These are phyloP conservation scores for Cryptocephalus primarius DNA, from an alignment of 2,888 invertebrate species.

Conservation along the genomic window DNA sequence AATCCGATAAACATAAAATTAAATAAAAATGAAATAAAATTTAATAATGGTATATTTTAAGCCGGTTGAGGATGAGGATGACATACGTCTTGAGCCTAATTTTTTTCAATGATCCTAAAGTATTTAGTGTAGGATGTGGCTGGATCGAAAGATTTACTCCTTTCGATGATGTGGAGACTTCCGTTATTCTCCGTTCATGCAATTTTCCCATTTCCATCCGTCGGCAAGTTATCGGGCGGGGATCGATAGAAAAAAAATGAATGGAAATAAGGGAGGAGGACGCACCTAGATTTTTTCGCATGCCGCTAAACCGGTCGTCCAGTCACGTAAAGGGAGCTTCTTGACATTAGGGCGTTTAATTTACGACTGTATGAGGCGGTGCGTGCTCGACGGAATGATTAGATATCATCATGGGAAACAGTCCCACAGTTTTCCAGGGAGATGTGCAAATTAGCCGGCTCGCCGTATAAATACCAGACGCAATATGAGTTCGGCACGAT, in stretches of 20 bases:
- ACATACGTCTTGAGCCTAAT: too few relatives aligned
- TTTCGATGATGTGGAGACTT: not conserved
- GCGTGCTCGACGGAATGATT: slow-evolving; percentile 29
- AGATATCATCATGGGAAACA: slow-evolving; percentile 31
- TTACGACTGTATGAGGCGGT: slow-evolving; percentile 21
- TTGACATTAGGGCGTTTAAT: slow-evolving; percentile 21
- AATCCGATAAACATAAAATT: too few relatives aligned
- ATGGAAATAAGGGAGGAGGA: not conserved
- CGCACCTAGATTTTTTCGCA: not conserved
- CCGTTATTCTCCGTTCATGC: not conserved
- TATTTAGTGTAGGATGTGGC: too few relatives aligned
- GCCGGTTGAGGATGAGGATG: too few relatives aligned
- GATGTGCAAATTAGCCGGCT: slow-evolving; percentile 32
- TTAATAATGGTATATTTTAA: too few relatives aligned
- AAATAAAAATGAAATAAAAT: too few relatives aligned
- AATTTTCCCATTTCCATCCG: not conserved
- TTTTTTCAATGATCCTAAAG: too few relatives aligned
- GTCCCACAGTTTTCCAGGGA: slow-evolving; percentile 29
- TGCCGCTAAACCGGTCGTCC: slow-evolving; percentile 5
- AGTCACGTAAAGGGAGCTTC: slow-evolving; percentile 18
- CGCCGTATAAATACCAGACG: slow-evolving; percentile 22
- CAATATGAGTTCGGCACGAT: slow-evolving; percentile 25
- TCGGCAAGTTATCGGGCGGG: too few relatives aligned
- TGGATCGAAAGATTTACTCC: not conserved
- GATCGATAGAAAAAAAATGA: too few relatives aligned